These are phyloP conservation scores for Electrona antarctica DNA, from an alignment of 2,113 vertebrate species.

Conservation along the genomic window DNA sequence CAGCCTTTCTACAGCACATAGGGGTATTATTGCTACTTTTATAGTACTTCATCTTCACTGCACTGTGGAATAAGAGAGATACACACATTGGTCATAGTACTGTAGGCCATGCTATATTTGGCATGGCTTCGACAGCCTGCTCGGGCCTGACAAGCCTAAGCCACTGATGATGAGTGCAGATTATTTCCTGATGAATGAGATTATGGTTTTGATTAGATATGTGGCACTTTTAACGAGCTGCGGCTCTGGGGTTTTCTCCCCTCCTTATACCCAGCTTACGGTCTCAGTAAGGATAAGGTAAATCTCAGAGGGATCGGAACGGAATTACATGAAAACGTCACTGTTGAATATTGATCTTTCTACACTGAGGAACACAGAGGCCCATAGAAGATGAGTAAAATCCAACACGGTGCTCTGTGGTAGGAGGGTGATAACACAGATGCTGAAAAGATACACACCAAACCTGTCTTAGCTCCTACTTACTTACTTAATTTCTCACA, in stretches of 20 bases:
- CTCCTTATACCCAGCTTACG: conserved; percentile 6
- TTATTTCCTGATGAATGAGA: conserved; percentile 45
- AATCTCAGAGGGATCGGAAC: neutral
- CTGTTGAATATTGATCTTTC: neutral
- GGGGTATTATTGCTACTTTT: too few species aligned
- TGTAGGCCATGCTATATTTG: conserved; percentile 41
- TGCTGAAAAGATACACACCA: too few species aligned
- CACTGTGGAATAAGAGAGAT: too few species aligned
- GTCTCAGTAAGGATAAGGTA: neutral
- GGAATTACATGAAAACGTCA: neutral
- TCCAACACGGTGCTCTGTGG: too few species aligned
- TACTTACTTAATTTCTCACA: too few species aligned
- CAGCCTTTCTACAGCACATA: too few species aligned
- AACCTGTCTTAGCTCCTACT: too few species aligned
- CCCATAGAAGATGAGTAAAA: too few species aligned
- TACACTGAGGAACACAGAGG: too few species aligned
- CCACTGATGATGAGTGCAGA: conserved; percentile 44
- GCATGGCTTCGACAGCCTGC: conserved; percentile 36
- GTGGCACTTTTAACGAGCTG: conserved; percentile 41
- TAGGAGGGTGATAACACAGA: too few species aligned
- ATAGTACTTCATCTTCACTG: too few species aligned
- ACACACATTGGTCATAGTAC: neutral
- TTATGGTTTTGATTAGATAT: conserved; percentile 46
- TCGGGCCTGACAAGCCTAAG: conserved; percentile 53
- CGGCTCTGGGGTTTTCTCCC: neutral